Base-by-base conservation (phyloP, 2,888 invertebrate genomes). In the Apotomis capreana region DNA sequence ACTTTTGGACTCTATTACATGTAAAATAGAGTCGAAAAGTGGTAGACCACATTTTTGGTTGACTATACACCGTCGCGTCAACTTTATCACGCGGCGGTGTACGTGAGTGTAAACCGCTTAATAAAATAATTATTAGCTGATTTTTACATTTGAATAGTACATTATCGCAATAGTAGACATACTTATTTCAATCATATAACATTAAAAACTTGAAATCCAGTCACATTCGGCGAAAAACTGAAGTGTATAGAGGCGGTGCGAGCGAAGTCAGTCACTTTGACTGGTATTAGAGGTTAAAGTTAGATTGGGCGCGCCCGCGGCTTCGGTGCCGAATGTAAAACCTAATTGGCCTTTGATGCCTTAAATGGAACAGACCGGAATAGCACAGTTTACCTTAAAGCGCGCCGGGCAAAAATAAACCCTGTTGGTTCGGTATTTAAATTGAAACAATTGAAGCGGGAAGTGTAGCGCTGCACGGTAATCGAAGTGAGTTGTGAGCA, bases 321-420 rank as follows among this genome's bases (percentile, higher is more conserved):
- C 84, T 83, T 80, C 82, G 81, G 82, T 84, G 87, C 88, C 86
- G 84, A 84, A 89, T 90, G 89, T 89, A 88, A 90, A 89, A 89
- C 88, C 87, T 87, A 89, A 90, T 90, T 89, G 88, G 86, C 86
- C 89, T 89, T 88, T 88, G 89, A 89, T 88, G 89, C 87, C 89
- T 87, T 87, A 89, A 90, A 85, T 87, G 87, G 86, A 79, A 82
- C 86, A 84, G 81, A 81, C 86, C 84, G 83, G 85, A 89, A 90
- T 87, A 89, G 84, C 84, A 84, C 81, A 82, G 81, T 81, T 78
- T 81, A 80, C 77, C 81, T 79, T 77, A 75, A 75, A 54, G 55
- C 64, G 63, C 58, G 54, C 5, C 74, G 57, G 49, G n/a, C 70
- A 63, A 83, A 73, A 81, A 44, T 73, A 61, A 57, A 77, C 84